Percentiles rank a stretch among this genome's conserved stretches.
Conservation (phyloP, 2,888 invertebrate species). For the Orthonevra nobilis region DNA sequence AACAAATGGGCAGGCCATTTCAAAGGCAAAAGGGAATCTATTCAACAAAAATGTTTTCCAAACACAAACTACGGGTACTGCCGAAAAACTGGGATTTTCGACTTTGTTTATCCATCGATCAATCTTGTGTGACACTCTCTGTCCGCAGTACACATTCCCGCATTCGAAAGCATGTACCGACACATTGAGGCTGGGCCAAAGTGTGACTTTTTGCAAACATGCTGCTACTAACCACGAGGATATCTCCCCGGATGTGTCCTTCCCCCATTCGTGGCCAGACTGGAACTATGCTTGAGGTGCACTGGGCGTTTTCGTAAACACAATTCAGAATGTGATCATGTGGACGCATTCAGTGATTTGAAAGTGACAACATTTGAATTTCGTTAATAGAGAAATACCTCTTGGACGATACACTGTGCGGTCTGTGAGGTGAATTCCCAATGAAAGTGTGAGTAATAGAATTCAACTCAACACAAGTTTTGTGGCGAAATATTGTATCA, state of each 20-base stretch:
- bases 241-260: slow-evolving; percentile 39
- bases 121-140: slow-evolving; percentile 31
- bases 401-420: slow-evolving; percentile 22
- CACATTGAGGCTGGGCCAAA: neutral
- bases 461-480: neutral
- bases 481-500: neutral
- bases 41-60: slow-evolving; percentile 12
- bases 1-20: slow-evolving; percentile 1
- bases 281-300: slow-evolving; percentile 23
- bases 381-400: slow-evolving; percentile 52
- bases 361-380: slow-evolving; percentile 45
- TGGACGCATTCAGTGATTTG: slow-evolving; percentile 24
- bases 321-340: slow-evolving; percentile 32
- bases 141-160: slow-evolving; percentile 1
- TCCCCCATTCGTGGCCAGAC: neutral
- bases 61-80: neutral
- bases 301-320: slow-evolving; percentile 16
- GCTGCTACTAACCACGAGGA: slow-evolving; percentile 48
- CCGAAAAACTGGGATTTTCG: neutral
- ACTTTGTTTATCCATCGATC: slow-evolving; percentile 38
- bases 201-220: slow-evolving; percentile 45
- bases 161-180: neutral
- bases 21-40: slow-evolving; percentile 44
- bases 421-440: slow-evolving; percentile 19
- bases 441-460: neutral